Evolutionary conservation across 2,113 vertebrate genomes (phyloP).

Genomic region (Zosterops hypoxanthus): DNA sequence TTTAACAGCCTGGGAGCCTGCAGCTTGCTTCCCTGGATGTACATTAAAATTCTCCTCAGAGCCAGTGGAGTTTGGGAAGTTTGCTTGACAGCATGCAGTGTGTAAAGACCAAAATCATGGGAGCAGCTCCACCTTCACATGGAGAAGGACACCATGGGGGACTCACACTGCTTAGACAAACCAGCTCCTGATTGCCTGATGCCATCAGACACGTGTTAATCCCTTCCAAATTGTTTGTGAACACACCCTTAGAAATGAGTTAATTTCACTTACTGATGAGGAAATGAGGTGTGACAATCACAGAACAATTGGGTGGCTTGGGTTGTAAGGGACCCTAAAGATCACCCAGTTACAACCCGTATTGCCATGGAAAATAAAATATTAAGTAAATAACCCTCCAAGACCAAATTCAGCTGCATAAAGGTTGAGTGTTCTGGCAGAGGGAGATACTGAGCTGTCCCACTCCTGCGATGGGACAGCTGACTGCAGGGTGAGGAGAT

Average conservation of each 20-base stretch:
- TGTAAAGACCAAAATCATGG: background rate
- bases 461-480: background rate
- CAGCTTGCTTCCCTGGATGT: background rate
- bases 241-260: background rate
- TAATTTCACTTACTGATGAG: background rate
- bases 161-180: background rate
- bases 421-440: background rate
- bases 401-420: background rate
- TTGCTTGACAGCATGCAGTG: rapidly evolving
- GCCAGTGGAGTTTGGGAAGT: rapidly evolving
- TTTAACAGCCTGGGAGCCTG: background rate
- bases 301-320: background rate
- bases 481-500: background rate
- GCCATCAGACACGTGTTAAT: background rate
- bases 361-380: background rate
- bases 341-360: background rate
- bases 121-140: background rate
- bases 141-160: background rate
- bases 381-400: background rate
- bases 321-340: background rate
- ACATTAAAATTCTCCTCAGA: background rate
- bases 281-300: background rate
- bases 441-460: background rate
- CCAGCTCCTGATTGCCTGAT: background rate
- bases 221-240: background rate